These are phyloP conservation scores for Corythaeola cristata DNA, from an alignment of 2,113 vertebrate species.

Conservation along the genomic window DNA sequence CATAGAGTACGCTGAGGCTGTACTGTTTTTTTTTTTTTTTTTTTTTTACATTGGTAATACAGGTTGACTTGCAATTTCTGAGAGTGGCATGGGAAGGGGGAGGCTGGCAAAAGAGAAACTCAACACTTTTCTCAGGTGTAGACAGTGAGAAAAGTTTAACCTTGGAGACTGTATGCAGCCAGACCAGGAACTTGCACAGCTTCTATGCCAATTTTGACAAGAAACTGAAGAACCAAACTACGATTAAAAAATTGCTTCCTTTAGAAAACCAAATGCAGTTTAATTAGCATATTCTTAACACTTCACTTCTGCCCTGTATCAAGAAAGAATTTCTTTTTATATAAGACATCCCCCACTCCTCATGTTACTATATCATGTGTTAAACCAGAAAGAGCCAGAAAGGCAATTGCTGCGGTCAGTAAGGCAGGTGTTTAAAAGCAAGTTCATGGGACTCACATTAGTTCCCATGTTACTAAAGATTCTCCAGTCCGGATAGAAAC, in stretches of 20 bases:
- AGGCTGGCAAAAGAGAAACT: neutral
- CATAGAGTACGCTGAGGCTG: neutral
- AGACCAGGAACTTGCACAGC: neutral
- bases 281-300: neutral
- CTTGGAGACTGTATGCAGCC: neutral
- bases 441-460: neutral
- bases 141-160: constrained; percentile 36
- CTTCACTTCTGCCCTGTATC: neutral
- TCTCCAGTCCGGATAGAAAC: neutral
- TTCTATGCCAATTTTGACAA: neutral
- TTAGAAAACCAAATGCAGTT: neutral
- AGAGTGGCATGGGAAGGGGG: neutral
- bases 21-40: neutral
- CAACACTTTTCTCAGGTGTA: neutral
- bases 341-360: neutral
- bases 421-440: neutral
- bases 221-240: neutral
- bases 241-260: neutral
- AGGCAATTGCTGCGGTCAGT: neutral
- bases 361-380: neutral
- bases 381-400: neutral
- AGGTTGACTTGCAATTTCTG: neutral
- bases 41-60: neutral
- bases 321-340: neutral
- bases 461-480: neutral